Conservation (phyloP, 2,888 invertebrate genomes). For the Pyrochroa serraticornis region DNA sequence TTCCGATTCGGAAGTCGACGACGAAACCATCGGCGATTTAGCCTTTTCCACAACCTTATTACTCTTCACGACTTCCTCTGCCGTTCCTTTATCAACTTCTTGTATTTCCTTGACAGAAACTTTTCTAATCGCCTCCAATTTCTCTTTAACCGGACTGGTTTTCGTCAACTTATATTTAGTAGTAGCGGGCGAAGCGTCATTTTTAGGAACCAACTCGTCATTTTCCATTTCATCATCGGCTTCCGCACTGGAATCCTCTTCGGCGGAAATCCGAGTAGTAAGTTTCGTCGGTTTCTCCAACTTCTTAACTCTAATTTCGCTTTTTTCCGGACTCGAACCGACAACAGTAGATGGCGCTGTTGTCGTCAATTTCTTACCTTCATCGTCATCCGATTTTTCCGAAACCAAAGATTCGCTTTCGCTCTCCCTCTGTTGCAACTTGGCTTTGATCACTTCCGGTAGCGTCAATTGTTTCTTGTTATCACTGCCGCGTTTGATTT, state of each 20-base stretch:
- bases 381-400: conserved; percentile 53
- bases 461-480: conserved; percentile 42
- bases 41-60: conserved; percentile 33
- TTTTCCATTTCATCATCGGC: conserved; percentile 73
- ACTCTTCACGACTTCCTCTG: conserved; percentile 21
- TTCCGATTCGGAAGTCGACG: conserved; percentile 57
- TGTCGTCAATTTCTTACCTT: conserved; percentile 28
- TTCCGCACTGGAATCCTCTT: conserved; percentile 69
- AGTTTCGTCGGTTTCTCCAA: conserved; percentile 4
- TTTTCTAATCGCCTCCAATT: conserved; percentile 57
- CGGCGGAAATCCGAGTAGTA: conserved; percentile 54
- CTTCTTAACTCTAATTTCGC: conserved; percentile 27
- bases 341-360: conserved; percentile 31
- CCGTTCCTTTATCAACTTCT: conserved; percentile 26
- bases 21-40: conserved; percentile 45
- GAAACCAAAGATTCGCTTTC: conserved; percentile 48
- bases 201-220: conserved; percentile 62
- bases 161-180: conserved; percentile 56
- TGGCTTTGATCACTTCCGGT: conserved; percentile 54
- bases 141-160: conserved; percentile 56
- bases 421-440: conserved; percentile 43
- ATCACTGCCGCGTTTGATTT: neutral
- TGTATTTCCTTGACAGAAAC: conserved; percentile 27
- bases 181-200: conserved; percentile 50
- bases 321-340: conserved; percentile 17